Evolutionary conservation across 92 coral and sea anemone species (phyloP).

Genomic region (Actinostola sp.): DNA sequence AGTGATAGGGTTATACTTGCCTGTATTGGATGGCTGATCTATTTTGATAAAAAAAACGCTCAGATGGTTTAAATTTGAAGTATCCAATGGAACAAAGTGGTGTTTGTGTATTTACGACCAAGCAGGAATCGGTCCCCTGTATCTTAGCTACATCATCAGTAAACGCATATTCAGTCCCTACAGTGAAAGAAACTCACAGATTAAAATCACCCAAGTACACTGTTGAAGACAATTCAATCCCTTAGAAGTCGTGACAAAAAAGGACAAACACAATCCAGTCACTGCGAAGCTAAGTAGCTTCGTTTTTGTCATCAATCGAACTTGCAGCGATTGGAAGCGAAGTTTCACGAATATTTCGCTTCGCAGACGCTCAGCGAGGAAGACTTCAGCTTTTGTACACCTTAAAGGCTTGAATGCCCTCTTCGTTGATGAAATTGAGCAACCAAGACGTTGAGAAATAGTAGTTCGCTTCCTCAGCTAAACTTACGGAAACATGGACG

Average conservation of each 20-base stretch:
- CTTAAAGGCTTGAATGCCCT: conserved; percentile 4
- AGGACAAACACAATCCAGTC: not conserved
- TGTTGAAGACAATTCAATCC: not conserved
- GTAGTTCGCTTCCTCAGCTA: conserved; percentile 12
- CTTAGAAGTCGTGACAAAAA: not conserved
- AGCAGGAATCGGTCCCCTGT: not conserved
- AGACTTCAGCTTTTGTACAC: not conserved
- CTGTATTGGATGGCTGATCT: conserved; percentile 21
- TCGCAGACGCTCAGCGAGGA: not conserved
- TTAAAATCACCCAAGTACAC: conserved; percentile 8
- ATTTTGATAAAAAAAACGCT: conserved; percentile 5
- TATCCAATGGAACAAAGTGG: not conserved
- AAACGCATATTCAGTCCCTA: conserved; percentile 6
- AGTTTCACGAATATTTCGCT: conserved; percentile 2
- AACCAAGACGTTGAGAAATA: not conserved
- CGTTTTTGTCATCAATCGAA: not conserved
- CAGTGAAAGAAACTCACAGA: conserved; percentile 4
- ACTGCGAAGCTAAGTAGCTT: not conserved
- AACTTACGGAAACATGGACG: conserved; percentile 37
- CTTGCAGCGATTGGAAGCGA: not conserved
- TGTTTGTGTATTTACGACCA: not conserved
- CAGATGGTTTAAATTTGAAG: conserved; percentile 2
- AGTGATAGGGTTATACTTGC: conserved; percentile 10
- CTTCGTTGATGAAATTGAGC: not conserved
- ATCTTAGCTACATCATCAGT: conserved; percentile 15